A percentile compares a stretch with the other conserved stretches of the same genome.
Conservation (phyloP, 2,113 vertebrate species). For the Neodon shergylaensis region DNA sequence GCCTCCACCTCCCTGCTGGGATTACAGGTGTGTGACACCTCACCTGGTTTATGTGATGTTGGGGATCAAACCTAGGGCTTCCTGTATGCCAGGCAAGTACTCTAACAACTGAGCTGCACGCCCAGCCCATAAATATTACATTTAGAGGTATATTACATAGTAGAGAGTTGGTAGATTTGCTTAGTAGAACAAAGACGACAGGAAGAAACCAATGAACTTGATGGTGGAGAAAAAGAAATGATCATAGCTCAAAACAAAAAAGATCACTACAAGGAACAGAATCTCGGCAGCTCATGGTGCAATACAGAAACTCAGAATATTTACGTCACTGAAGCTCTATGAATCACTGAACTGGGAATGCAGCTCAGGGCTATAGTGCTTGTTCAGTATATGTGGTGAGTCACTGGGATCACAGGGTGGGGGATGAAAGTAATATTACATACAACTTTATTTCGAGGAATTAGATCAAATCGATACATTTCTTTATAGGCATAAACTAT, state of each 20-base stretch:
- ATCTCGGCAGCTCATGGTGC: background rate
- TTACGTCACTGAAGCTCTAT: background rate
- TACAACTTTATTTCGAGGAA: conserved; percentile 17
- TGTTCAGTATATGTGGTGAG: background rate
- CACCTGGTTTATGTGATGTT: background rate
- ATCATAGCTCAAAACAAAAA: background rate
- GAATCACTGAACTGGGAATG: background rate
- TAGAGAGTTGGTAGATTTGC: background rate
- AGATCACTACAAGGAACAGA: background rate
- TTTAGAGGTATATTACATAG: background rate
- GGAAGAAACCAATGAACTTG: background rate
- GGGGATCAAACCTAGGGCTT: background rate
- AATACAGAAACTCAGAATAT: background rate
- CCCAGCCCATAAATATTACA: background rate
- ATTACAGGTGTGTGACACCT: background rate
- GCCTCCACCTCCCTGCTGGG: background rate
- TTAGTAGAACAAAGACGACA: conserved; percentile 20
- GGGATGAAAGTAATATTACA: background rate
- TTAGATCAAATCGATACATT: background rate
- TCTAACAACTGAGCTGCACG: background rate
- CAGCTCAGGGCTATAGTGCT: background rate
- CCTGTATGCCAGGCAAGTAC: no score
- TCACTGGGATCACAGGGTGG: no score
- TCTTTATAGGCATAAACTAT: background rate
- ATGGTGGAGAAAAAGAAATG: background rate